A percentile compares a stretch with the other conserved stretches of the same genome.
These are phyloP conservation scores for silkworm (Bombyx mori) DNA, from an alignment of 1,140 invertebrate species.

Conservation along the genomic window DNA sequence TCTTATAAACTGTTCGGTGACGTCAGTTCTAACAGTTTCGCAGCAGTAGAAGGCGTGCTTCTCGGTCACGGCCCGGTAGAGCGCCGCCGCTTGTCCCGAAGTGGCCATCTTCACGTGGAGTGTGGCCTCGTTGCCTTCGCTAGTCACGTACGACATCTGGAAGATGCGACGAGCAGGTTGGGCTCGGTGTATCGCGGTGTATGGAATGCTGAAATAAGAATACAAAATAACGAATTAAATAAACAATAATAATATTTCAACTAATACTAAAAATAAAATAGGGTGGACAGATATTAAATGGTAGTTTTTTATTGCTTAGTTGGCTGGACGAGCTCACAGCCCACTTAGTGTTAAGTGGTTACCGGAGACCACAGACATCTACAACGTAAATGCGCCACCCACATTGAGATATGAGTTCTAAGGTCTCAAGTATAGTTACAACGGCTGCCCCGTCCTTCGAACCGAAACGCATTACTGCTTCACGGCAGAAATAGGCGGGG, in stretches of 20 bases:
- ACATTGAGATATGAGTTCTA: too few relatives aligned
- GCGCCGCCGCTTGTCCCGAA: constrained; percentile 80
- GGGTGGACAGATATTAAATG: too few relatives aligned
- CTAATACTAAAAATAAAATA: not conserved
- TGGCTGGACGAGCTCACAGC: too few relatives aligned
- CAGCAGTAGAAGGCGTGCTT: constrained; percentile 94
- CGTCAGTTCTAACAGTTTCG: constrained; percentile 88
- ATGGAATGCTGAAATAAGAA: constrained; percentile 79
- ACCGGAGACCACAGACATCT: too few relatives aligned
- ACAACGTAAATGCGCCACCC: too few relatives aligned
- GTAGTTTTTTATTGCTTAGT: too few relatives aligned
- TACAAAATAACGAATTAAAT: not conserved
- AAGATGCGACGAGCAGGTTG: constrained; percentile 82
- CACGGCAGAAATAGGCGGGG: too few relatives aligned
- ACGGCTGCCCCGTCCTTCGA: too few relatives aligned
- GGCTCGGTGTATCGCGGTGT: constrained; percentile 86
- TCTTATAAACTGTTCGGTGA: constrained; percentile 89
- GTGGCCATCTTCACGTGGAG: constrained; percentile 87
- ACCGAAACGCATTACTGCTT: too few relatives aligned
- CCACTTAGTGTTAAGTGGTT: too few relatives aligned
- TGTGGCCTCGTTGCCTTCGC: constrained; percentile 78
- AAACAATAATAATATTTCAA: not conserved
- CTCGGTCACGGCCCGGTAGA: constrained; percentile 91
- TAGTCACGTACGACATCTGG: constrained; percentile 80
- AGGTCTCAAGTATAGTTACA: too few relatives aligned